Percentiles rank a stretch among this genome's conserved stretches.
These are phyloP conservation scores for Pteria penguin DNA, from an alignment of 2,888 invertebrate genomes.

Conservation along the genomic window DNA sequence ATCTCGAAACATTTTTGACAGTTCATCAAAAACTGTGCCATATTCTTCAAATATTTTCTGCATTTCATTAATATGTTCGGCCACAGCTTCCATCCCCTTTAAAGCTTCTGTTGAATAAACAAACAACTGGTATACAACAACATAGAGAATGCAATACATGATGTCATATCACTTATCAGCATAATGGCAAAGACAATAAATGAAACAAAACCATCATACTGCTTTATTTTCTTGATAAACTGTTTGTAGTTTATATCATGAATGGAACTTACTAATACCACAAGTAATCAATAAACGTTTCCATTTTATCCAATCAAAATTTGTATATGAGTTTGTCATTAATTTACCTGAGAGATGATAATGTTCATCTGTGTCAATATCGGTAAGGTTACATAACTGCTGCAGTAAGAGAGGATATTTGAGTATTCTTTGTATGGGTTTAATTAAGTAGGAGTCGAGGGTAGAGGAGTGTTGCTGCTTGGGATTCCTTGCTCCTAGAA, in stretches of 20 bases:
- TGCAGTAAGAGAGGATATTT: conserved; percentile 97
- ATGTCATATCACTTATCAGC: background rate
- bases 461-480: conserved; percentile 98
- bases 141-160: too few species aligned
- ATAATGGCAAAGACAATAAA: too few species aligned
- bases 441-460: conserved; percentile 97
- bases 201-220: too few species aligned
- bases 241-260: too few species aligned
- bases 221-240: too few species aligned
- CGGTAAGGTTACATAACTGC: conserved; percentile 95
- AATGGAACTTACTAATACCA: too few species aligned
- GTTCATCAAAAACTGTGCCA: conserved; percentile 98
- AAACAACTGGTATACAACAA: too few species aligned
- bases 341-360: conserved; percentile 88
- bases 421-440: conserved; percentile 98
- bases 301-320: too few species aligned
- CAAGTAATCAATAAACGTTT: too few species aligned
- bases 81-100: conserved; percentile 97
- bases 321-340: too few species aligned
- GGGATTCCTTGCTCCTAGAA: conserved; percentile 95
- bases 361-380: conserved; percentile 95
- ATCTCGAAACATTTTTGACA: conserved; percentile 81
- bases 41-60: conserved; percentile 99
- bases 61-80: conserved; percentile 99
- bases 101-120: conserved; percentile 68